phyloP scores from a whole-genome alignment of 2,888 invertebrate species.

The Hemicrepidius hirtus region DNA sequence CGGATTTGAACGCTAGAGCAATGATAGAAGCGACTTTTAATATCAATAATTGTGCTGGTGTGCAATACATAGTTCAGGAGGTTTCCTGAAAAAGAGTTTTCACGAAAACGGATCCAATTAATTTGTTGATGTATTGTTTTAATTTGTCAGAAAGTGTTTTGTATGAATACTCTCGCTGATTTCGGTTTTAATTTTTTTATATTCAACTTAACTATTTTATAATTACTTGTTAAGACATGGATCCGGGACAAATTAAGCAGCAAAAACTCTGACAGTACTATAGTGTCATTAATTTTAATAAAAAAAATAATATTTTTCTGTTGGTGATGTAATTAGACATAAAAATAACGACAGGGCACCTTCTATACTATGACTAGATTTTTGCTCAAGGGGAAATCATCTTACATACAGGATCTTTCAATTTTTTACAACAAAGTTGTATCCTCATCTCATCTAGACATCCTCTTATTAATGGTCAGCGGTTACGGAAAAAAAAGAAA shows the following conservation, averaged over 20 bases:
- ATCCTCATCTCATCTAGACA: conserved; percentile 27
- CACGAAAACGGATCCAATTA: no score
- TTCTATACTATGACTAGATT: neutral
- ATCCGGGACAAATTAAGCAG: conserved; percentile 6
- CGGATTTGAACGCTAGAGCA: no score
- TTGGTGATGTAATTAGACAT: neutral
- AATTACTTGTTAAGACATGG: neutral
- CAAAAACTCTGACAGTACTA: neutral
- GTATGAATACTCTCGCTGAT: no score
- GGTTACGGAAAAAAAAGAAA: neutral
- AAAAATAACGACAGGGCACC: conserved; percentile 2
- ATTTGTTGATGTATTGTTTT: no score
- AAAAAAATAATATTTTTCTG: neutral
- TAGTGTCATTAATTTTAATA: conserved; percentile 17
- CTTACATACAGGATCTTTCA: conserved; percentile 15
- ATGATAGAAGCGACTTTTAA: no score
- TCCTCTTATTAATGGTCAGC: conserved; percentile 28
- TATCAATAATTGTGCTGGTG: no score
- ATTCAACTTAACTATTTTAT: neutral
- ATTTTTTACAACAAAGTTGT: neutral
- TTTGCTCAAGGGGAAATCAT: conserved; percentile 16
- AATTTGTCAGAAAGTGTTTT: no score
- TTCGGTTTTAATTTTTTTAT: no score
- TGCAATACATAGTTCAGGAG: no score
- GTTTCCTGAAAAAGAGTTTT: no score